Evolutionary conservation across 53 echinoderm and acorn worm genomes (phyloP).

Genomic region (Crossaster papposus): DNA sequence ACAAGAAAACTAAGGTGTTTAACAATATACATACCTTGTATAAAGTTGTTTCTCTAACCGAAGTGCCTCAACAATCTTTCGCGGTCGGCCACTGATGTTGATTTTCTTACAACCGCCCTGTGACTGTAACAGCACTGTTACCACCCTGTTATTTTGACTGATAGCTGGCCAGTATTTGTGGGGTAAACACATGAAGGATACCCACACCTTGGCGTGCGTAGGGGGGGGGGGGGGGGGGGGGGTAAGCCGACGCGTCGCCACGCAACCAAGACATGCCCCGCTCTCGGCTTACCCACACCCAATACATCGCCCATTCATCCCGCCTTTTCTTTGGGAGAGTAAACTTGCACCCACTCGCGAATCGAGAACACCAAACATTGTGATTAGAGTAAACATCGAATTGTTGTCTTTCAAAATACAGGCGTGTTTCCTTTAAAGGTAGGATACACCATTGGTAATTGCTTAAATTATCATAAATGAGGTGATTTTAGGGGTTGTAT

Average conservation of each 20-base stretch:
- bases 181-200: not conserved
- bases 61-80: too few relatives aligned
- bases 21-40: too few relatives aligned
- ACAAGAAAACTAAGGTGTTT: too few relatives aligned
- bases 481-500: too few relatives aligned
- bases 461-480: not conserved
- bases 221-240: not conserved
- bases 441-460: too few relatives aligned
- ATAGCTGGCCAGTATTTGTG: not conserved
- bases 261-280: not conserved
- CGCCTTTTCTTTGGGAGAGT: not conserved
- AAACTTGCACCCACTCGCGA: constrained; percentile 11
- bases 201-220: too few relatives aligned
- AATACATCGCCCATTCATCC: constrained; percentile 5
- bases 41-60: too few relatives aligned
- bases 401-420: constrained; percentile 7
- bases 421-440: not conserved
- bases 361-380: constrained; percentile 8
- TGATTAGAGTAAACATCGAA: constrained; percentile 24
- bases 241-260: not conserved
- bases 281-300: not conserved
- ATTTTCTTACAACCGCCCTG: constrained; percentile 4
- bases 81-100: not conserved
- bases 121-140: not conserved
- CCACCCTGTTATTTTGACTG: not conserved